Evolutionary conservation across 2,113 vertebrate genomes (phyloP), one percentile per base, ranked within the genome.

Genomic region (Semicossyphus pulcher): DNA sequence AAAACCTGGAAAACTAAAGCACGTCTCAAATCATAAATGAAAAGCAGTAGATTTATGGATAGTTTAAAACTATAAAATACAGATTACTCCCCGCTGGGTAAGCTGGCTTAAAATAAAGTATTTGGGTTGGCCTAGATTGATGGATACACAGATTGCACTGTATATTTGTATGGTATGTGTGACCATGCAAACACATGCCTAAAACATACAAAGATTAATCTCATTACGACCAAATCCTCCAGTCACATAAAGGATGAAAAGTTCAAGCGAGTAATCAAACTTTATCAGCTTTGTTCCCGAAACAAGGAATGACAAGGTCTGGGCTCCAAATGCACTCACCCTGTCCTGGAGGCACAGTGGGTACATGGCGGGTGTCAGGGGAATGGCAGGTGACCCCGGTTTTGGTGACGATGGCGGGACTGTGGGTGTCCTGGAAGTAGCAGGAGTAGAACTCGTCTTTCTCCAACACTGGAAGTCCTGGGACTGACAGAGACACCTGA

Each of bases 381-480:
- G 97, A 97, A 6, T 86, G 89, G 86, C 98, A 99, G 89, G 90
- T 94, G 79, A 97, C 94, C 23, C 96, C 96, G 1, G 86, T 82
- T 2, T 89, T 84, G 2, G 94, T 96, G 84, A 95, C 48, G 0
- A 91, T 75, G 31, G 98, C 96, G 3, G 94, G 94, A 72, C 95
- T 95, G 79, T 88, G 91, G 12, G 82, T 91, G 41, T 96, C 94
- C 84, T 95, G 91, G 26, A 97, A 99, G 80, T 88, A 93, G 90
- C 98, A 99, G 0, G 95, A 95, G 79, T 97, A 99, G 1, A 92
- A 94, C 76, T 98, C 95, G 14, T 90, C 94, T 0, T 92, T 91
- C 10, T 59, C 88, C 8, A 99, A 89, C 36, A 90, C 75, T 0
- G 98, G 97, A 18, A 99, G 93, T 21, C 95, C 93, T 0, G 90